These are phyloP conservation scores for Lumbricus terrestris DNA, from an alignment of 2,888 invertebrate species.

Conservation along the genomic window DNA sequence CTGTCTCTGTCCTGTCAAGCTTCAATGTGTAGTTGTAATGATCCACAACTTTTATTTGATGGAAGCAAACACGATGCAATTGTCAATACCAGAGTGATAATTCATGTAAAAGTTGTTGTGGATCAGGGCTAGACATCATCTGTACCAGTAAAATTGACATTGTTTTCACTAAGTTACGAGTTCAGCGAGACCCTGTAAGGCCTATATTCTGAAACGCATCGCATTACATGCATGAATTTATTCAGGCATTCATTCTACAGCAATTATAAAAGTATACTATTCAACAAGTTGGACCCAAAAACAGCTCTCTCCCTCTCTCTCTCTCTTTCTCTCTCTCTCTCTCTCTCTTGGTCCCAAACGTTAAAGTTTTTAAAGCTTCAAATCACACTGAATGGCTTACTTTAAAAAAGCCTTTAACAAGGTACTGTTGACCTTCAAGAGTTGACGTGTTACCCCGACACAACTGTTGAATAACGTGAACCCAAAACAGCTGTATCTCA, in stretches of 20 bases:
- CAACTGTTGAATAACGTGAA: background rate
- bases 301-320: no score
- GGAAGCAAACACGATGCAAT: background rate
- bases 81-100: background rate
- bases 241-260: background rate
- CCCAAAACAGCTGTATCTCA: conserved; percentile 3
- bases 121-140: background rate
- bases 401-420: background rate
- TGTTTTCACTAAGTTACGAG: background rate
- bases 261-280: background rate
- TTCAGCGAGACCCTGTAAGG: background rate
- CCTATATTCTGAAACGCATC: background rate
- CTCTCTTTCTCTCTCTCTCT: background rate
- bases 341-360: background rate
- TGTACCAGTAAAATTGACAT: background rate
- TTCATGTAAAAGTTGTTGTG: background rate
- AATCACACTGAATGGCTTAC: background rate
- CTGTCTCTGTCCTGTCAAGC: no score
- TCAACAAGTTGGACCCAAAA: background rate
- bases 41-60: background rate
- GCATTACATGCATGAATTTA: background rate
- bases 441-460: background rate
- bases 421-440: background rate
- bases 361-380: background rate
- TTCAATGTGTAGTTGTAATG: no score